These are phyloP conservation scores for Cinara cedri DNA, from an alignment of 2,888 invertebrate genomes.

Conservation along the genomic window DNA sequence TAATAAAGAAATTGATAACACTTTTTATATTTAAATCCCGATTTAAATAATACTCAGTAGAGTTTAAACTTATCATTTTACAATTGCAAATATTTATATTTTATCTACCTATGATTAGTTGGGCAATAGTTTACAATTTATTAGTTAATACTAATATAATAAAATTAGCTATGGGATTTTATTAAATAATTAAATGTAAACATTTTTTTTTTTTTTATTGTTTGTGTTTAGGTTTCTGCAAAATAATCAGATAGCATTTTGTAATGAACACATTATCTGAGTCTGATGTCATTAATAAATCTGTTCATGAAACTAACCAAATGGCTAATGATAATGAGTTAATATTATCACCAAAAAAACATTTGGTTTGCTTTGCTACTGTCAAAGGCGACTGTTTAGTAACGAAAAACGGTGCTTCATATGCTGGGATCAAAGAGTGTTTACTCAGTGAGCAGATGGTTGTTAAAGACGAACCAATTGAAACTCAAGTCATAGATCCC, in stretches of 20 bases:
- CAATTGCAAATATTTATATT: too few species aligned
- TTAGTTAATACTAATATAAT: too few species aligned
- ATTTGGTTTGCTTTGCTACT: slow-evolving; percentile 52
- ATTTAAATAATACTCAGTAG: too few species aligned
- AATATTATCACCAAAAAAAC: slow-evolving; percentile 54
- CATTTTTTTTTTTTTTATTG: background rate
- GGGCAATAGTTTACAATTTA: too few species aligned
- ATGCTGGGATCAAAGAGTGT: slow-evolving; percentile 53
- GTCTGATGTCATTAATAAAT: slow-evolving; percentile 22
- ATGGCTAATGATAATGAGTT: slow-evolving; percentile 53
- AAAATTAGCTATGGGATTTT: too few species aligned
- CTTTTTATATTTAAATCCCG: too few species aligned
- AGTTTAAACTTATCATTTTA: too few species aligned
- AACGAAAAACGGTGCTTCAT: slow-evolving; percentile 49
- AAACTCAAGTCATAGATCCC: slow-evolving; percentile 9
- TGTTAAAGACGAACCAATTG: slow-evolving; percentile 23
- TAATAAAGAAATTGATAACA: too few species aligned
- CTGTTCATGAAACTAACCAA: slow-evolving; percentile 40
- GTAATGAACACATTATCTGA: slow-evolving; percentile 48
- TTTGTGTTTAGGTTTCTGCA: slow-evolving; percentile 26
- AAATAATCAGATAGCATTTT: slow-evolving; percentile 23
- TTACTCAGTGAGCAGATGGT: slow-evolving; percentile 52
- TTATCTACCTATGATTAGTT: too few species aligned
- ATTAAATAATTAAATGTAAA: too few species aligned
- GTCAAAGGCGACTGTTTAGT: slow-evolving; percentile 49